Evolutionary conservation across 2,797 vertebrate genomes (phyloP).

Genomic region (Coregonus suidteri): DNA sequence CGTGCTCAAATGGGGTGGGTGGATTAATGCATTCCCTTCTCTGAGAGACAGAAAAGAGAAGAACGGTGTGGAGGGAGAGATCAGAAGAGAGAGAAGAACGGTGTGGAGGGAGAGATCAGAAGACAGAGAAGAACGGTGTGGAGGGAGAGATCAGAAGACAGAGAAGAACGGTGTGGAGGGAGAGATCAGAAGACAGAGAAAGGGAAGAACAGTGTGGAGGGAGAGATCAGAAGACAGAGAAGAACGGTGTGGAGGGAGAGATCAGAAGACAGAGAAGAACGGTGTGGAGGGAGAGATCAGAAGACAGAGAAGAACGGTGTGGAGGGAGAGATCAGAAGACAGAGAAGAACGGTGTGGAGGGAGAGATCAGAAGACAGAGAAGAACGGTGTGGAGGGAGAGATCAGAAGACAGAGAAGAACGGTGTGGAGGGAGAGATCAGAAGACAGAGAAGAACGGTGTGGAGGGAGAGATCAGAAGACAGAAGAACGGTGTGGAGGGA

Average conservation of each 20-base stretch:
- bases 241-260: no score
- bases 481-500: no score
- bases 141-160: background rate
- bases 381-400: no score
- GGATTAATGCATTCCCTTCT: background rate
- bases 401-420: background rate
- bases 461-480: no score
- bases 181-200: conserved; percentile 1
- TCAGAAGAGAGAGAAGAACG: conserved; percentile 4
- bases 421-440: background rate
- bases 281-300: no score
- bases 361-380: no score
- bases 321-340: no score
- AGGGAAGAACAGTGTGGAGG: background rate
- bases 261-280: no score
- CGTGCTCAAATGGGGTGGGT: background rate
- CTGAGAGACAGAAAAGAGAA: background rate
- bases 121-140: background rate
- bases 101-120: background rate
- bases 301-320: no score
- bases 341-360: no score
- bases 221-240: no score
- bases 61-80: background rate
- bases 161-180: background rate
- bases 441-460: no score